phyloP scores from a whole-genome alignment of 2,113 vertebrate genomes.

The Dipodomys stephensi region DNA sequence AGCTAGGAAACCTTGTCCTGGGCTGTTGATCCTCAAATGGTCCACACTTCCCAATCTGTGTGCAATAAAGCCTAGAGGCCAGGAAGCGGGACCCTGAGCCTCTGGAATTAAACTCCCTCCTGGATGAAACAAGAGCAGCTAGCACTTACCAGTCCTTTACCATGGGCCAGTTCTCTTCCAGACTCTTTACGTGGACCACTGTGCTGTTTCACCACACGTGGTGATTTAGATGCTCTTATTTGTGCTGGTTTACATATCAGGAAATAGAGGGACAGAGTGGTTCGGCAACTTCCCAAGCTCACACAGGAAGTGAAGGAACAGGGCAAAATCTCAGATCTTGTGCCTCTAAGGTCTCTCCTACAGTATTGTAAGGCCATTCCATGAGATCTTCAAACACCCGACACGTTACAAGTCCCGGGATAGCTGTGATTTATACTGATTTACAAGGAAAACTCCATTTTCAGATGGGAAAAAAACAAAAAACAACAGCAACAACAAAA shows the following conservation, averaged over 20 bases:
- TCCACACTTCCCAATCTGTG: background rate
- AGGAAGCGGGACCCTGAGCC: background rate
- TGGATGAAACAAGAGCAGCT: fast-evolving
- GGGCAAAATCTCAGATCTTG: background rate
- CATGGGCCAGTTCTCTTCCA: background rate
- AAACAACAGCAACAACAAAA: background rate
- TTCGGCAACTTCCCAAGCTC: background rate
- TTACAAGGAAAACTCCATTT: background rate
- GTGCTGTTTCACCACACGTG: background rate
- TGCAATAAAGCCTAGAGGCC: background rate
- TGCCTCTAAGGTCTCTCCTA: too few species aligned
- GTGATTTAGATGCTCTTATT: background rate
- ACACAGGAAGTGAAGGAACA: background rate
- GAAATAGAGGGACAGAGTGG: background rate
- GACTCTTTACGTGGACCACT: fast-evolving
- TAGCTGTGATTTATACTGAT: background rate
- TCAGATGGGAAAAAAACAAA: background rate
- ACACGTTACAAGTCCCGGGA: too few species aligned
- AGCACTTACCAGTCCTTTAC: fast-evolving
- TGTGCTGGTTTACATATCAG: background rate
- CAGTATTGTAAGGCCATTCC: fast-evolving
- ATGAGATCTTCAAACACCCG: too few species aligned
- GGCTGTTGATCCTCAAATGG: background rate
- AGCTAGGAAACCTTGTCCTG: background rate
- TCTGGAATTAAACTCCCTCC: background rate